Evolutionary conservation across 1,140 invertebrate species (phyloP).

Genomic region (Helicoverpa armigera): DNA sequence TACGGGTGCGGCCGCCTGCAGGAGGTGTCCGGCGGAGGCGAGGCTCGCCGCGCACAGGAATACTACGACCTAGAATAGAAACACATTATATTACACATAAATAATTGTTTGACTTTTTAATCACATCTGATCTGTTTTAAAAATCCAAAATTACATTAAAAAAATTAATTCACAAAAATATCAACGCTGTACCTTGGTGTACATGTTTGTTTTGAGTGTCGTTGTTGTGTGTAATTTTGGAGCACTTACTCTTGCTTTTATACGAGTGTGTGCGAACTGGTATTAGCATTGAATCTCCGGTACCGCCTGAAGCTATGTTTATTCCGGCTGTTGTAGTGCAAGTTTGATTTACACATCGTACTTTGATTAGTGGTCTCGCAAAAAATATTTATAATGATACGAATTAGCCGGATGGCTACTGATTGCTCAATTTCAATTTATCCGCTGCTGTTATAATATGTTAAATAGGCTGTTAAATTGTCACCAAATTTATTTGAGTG

Average conservation of each 20-base stretch:
- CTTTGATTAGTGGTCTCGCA: not conserved
- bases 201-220: slow-evolving; percentile 74
- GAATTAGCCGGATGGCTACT: too few relatives aligned
- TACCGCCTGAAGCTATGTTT: slow-evolving; percentile 21
- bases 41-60: slow-evolving; percentile 75
- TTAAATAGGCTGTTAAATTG: not conserved
- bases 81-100: too few relatives aligned
- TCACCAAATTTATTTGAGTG: too few relatives aligned
- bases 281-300: slow-evolving; percentile 54
- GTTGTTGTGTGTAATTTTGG: slow-evolving; percentile 70
- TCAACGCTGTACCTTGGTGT: slow-evolving; percentile 70
- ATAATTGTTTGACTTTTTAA: too few relatives aligned
- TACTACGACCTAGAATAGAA: slow-evolving; percentile 66
- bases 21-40: slow-evolving; percentile 69
- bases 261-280: slow-evolving; percentile 70
- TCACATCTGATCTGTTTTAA: too few relatives aligned
- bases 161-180: not conserved
- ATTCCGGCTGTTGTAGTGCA: slow-evolving; percentile 12
- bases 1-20: slow-evolving; percentile 65
- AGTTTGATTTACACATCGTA: slow-evolving; percentile 15
- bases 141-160: too few relatives aligned
- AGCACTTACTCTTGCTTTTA: slow-evolving; percentile 75
- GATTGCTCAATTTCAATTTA: too few relatives aligned
- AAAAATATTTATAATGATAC: not conserved
- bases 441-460: too few relatives aligned